Conservation (phyloP, 2,888 invertebrate genomes). For the Sarcophaga caerulescens region DNA sequence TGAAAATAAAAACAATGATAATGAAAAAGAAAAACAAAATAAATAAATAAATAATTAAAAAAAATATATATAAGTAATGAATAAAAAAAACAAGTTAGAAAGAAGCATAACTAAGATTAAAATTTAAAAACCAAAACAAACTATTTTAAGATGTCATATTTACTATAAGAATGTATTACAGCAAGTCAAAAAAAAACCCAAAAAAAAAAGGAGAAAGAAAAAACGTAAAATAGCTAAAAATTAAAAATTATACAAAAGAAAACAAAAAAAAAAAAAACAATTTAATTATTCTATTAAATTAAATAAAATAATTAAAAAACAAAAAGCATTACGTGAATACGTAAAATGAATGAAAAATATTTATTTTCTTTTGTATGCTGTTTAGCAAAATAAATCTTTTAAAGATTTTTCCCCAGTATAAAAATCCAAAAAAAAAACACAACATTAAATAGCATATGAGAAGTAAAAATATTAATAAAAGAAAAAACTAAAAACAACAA, state of each 20-base stretch:
- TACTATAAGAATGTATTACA: conserved; percentile 53
- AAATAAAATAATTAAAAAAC: conserved; percentile 4
- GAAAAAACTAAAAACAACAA: conserved; percentile 32
- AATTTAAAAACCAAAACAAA: conserved; percentile 69
- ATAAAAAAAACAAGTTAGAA: conserved; percentile 38
- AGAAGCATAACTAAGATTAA: conserved; percentile 49
- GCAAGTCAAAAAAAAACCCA: conserved; percentile 35
- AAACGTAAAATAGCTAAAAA: conserved; percentile 16
- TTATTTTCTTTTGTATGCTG: not conserved
- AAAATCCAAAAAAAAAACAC: conserved; percentile 16
- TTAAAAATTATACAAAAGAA: conserved; percentile 21
- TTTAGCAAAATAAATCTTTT: not conserved
- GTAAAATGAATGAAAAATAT: not conserved
- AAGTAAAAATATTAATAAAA: conserved; percentile 37
- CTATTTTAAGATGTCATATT: conserved; percentile 64
- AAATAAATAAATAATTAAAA: conserved; percentile 59
- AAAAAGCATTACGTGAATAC: not conserved
- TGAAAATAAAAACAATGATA: conserved; percentile 69
- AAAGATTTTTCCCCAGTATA: conserved; percentile 20
- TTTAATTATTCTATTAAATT: not conserved
- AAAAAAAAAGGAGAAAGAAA: conserved; percentile 9
- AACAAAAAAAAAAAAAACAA: conserved; percentile 5
- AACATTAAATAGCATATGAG: conserved; percentile 1
- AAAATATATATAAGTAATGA: conserved; percentile 50
- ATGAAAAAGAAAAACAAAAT: conserved; percentile 41